These are phyloP conservation scores for Luidia sarsii DNA, from an alignment of 53 echinoderm and acorn worm species.

Conservation along the genomic window DNA sequence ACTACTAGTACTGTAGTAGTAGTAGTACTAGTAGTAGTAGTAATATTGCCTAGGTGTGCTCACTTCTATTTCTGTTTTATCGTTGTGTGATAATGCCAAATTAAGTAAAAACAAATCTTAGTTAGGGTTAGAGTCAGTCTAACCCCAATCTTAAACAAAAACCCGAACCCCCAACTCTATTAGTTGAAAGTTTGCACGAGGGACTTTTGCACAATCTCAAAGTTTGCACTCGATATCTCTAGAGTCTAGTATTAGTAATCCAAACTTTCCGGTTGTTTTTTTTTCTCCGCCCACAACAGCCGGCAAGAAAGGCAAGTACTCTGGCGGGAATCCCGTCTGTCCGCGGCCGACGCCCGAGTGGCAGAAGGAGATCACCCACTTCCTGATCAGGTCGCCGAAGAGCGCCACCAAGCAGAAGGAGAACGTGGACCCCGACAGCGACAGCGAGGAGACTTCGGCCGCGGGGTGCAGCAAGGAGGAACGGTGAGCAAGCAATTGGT, in stretches of 20 bases:
- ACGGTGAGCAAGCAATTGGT: slow-evolving; percentile 46
- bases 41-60: too few species aligned
- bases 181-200: too few species aligned
- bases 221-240: neutral
- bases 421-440: slow-evolving; percentile 62
- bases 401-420: slow-evolving; percentile 58
- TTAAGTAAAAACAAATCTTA: too few species aligned
- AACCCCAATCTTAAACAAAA: too few species aligned
- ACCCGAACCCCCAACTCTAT: too few species aligned
- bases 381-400: slow-evolving; percentile 57
- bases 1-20: too few species aligned
- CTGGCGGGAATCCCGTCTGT: slow-evolving; percentile 71
- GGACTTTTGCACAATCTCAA: neutral
- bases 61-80: too few species aligned
- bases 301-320: slow-evolving; percentile 56
- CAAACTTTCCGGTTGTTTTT: neutral
- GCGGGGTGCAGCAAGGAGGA: slow-evolving; percentile 58
- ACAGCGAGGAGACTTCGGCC: slow-evolving; percentile 39
- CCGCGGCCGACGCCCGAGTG: slow-evolving; percentile 72
- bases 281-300: neutral
- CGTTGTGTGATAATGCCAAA: too few species aligned
- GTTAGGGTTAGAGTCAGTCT: too few species aligned
- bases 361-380: slow-evolving; percentile 76
- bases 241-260: neutral
- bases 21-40: too few species aligned